Evolutionary conservation across 2,797 vertebrate species (phyloP).

Genomic region (Todus mexicanus): DNA sequence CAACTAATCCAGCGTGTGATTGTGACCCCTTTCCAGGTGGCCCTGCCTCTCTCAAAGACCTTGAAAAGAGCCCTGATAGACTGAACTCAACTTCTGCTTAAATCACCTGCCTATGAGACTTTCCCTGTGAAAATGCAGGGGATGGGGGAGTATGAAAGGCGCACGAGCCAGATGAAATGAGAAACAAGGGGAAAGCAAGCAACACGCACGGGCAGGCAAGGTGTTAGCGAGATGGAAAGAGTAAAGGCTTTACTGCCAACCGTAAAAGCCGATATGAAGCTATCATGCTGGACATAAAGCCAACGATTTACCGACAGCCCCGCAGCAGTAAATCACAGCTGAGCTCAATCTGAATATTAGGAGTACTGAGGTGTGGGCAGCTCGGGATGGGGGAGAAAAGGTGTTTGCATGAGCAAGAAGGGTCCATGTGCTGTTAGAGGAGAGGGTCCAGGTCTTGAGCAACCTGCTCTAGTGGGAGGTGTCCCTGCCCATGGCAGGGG

Average conservation of each 20-base stretch:
- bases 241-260: constrained; percentile 7
- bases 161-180: not conserved
- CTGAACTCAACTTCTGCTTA: constrained; percentile 45
- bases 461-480: not conserved
- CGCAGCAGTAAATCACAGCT: not conserved
- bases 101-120: not conserved
- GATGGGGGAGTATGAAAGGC: not conserved
- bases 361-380: not conserved
- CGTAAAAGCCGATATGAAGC: constrained; percentile 8
- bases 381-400: too few species aligned
- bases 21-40: constrained; percentile 48
- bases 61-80: constrained; percentile 44
- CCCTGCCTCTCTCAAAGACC: constrained; percentile 26
- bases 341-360: not conserved
- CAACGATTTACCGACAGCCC: not conserved
- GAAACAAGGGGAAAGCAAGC: not conserved
- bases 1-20: not conserved
- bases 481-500: too few species aligned
- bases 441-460: too few species aligned
- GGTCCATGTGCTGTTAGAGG: too few species aligned
- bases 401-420: too few species aligned
- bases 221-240: not conserved
- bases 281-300: not conserved
- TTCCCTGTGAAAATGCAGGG: constrained; percentile 40
- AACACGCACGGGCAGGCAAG: not conserved